Conservation (phyloP, 1,140 invertebrate species). For the Plectus sambesii region DNA sequence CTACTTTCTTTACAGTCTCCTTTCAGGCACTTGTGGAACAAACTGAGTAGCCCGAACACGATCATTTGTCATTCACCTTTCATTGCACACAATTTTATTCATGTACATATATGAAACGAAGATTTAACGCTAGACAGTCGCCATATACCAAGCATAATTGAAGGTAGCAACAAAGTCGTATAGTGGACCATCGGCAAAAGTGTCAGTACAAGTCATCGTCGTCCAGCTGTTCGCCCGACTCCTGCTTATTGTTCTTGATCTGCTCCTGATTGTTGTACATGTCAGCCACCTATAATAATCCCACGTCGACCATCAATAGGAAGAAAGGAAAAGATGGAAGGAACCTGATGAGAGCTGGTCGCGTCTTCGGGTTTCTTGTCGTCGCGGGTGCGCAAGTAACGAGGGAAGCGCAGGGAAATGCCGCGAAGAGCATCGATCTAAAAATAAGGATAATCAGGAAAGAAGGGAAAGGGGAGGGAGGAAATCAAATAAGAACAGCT, state of each 20-base stretch:
- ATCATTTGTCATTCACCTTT: no score
- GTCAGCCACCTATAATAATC: slow-evolving; percentile 52
- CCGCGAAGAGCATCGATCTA: slow-evolving; percentile 78
- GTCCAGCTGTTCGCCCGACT: slow-evolving; percentile 37
- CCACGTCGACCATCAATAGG: background rate
- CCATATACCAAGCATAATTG: no score
- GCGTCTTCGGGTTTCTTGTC: slow-evolving; percentile 88
- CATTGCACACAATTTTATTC: no score
- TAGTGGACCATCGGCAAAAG: no score
- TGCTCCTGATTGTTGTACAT: slow-evolving; percentile 81
- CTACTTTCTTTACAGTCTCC: no score
- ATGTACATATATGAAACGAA: no score
- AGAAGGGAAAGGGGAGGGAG: background rate
- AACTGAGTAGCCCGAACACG: no score
- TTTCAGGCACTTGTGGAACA: no score
- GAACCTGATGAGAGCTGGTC: slow-evolving; percentile 73
- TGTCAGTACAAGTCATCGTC: slow-evolving; percentile 24
- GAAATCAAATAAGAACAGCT: slow-evolving; percentile 7
- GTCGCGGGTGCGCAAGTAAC: slow-evolving; percentile 64
- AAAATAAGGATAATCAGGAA: slow-evolving; percentile 20
- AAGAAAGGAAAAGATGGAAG: background rate
- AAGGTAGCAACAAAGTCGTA: no score
- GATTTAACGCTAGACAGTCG: no score
- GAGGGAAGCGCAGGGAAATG: slow-evolving; percentile 86
- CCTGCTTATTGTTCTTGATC: slow-evolving; percentile 61